A percentile compares a stretch with the other conserved stretches of the same genome.
Evolutionary conservation across 2,113 vertebrate genomes (phyloP).

Genomic region (Cyanocitta stelleri): DNA sequence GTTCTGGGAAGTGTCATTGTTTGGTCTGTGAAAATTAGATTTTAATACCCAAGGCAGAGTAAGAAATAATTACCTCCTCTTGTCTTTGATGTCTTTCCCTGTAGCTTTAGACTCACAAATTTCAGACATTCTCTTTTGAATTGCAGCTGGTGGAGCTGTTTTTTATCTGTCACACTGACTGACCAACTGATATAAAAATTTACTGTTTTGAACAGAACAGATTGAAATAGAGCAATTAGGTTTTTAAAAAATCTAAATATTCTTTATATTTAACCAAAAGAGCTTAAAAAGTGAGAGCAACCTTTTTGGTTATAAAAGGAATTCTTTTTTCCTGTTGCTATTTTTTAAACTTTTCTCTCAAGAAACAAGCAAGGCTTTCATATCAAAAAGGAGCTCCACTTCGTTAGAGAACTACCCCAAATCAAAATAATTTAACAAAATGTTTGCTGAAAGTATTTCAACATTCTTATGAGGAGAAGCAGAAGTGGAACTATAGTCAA

Average conservation of each 20-base stretch:
- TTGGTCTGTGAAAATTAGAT: background rate
- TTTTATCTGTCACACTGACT: background rate
- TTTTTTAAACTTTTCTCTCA: background rate
- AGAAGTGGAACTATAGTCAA: background rate
- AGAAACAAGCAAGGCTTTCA: background rate
- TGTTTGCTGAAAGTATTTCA: background rate
- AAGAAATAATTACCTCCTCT: background rate
- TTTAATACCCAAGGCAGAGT: background rate
- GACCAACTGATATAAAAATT: background rate
- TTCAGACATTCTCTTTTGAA: background rate
- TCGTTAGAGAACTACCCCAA: background rate
- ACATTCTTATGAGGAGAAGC: background rate
- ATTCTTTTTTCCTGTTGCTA: background rate
- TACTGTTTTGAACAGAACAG: background rate
- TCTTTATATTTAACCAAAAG: background rate
- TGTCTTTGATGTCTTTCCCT: background rate
- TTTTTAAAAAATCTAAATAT: background rate
- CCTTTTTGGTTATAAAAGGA: background rate
- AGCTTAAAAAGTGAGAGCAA: background rate
- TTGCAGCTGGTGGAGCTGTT: background rate
- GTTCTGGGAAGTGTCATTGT: background rate
- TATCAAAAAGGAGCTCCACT: background rate
- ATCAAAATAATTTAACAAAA: background rate
- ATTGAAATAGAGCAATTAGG: background rate
- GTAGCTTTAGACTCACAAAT: background rate